Evolutionary conservation across 1,140 invertebrate species (phyloP).

Genomic region (Drosophila paulistorum): DNA sequence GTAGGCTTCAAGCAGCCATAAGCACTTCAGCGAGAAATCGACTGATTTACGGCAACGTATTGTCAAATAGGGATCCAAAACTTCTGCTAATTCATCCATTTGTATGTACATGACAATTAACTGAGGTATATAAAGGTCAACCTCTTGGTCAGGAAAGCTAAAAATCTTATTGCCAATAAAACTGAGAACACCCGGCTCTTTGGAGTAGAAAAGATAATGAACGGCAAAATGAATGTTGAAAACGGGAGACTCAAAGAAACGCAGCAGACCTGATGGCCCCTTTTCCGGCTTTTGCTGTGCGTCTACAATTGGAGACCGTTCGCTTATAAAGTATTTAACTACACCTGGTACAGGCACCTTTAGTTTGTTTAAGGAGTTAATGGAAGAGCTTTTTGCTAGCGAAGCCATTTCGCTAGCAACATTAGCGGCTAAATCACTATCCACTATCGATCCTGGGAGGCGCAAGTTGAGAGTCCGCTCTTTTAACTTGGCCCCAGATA

Average conservation of each 20-base stretch:
- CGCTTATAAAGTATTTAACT: conserved; percentile 81
- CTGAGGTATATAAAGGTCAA: conserved; percentile 99
- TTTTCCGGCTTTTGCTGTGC: conserved; percentile 72
- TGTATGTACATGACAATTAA: conserved; percentile 99
- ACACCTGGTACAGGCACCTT: conserved; percentile 80
- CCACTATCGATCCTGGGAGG: conserved; percentile 53
- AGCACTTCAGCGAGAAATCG: conserved; percentile 97
- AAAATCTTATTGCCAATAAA: conserved; percentile 99
- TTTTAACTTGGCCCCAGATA: conserved; percentile 39
- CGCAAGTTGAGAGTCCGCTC: conserved; percentile 71
- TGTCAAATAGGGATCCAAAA: conserved; percentile 96
- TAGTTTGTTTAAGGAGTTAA: conserved; percentile 73
- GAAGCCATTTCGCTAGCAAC: neutral
- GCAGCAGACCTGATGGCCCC: conserved; percentile 87
- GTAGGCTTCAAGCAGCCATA: conserved; percentile 97
- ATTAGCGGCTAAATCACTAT: conserved; percentile 31
- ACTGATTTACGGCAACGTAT: conserved; percentile 96
- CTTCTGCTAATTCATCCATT: conserved; percentile 97
- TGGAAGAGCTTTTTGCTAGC: conserved; percentile 64
- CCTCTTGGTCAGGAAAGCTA: conserved; percentile 94
- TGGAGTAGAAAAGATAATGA: conserved; percentile 98
- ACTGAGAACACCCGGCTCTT: conserved; percentile 97
- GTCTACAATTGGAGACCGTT: conserved; percentile 49
- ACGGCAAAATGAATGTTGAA: conserved; percentile 99
- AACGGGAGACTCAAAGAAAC: conserved; percentile 97